Conservation (phyloP, 2,797 vertebrate genomes). For the Gouania willdenowi region DNA sequence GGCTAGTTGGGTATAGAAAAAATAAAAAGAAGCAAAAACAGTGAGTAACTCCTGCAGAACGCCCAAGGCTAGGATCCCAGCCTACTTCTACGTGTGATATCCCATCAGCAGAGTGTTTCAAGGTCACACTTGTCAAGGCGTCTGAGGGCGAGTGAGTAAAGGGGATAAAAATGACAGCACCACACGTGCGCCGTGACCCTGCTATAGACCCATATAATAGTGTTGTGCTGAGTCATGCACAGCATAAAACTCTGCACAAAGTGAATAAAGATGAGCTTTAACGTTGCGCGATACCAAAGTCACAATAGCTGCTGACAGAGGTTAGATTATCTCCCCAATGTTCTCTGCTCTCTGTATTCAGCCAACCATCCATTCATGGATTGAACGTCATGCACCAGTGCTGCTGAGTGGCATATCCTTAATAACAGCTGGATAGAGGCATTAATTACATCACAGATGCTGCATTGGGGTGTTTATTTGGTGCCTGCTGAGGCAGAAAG, state of each 20-base stretch:
- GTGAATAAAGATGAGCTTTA: not conserved
- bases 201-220: constrained; percentile 24
- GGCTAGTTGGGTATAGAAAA: not conserved
- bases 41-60: not conserved
- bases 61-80: constrained; percentile 1
- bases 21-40: not conserved
- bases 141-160: constrained; percentile 34
- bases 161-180: constrained; percentile 42
- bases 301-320: constrained; percentile 1
- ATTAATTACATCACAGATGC: constrained; percentile 57
- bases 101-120: constrained; percentile 27
- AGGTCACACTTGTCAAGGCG: constrained; percentile 49
- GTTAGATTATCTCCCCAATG: constrained; percentile 4
- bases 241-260: constrained; percentile 1
- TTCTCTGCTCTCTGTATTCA: constrained; percentile 34
- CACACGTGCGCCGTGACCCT: constrained; percentile 41
- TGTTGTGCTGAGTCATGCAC: constrained; percentile 38
- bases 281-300: too few relatives aligned
- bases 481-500: constrained; percentile 44
- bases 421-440: constrained; percentile 56
- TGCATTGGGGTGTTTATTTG: constrained; percentile 55
- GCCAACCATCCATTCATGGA: constrained; percentile 37
- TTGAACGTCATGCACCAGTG: constrained; percentile 33
- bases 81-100: constrained; percentile 16
- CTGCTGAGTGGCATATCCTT: constrained; percentile 53